Evolutionary conservation across 2,797 vertebrate species (phyloP), one percentile per base, ranked within the genome.

Genomic region (Nannoperca obscura): DNA sequence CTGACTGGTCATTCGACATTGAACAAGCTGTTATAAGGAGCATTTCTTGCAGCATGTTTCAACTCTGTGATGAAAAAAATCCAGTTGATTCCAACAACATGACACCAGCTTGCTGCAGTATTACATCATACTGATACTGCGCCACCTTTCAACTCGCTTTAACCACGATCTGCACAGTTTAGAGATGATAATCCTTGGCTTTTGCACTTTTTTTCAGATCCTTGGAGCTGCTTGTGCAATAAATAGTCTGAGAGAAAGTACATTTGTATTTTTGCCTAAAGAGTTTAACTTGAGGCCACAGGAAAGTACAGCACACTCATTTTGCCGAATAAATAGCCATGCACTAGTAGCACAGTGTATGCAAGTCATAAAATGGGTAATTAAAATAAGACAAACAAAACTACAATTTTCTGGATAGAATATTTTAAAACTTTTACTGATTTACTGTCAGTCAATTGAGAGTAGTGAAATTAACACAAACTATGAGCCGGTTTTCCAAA

Each of bases 61-160:
- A 34, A 17, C 59, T 76, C 50, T 7, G 20, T 71, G 76, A 73
- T 54, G 68, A 58, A 78, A 81, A 74, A 71, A 65, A 62, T 32
- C 32, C 54, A 73, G 63, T 67, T 1, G 27, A 68, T 76, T 71
- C 55, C 53, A 58, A 50, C 52, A 38, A 50, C 70, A 27, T 49
- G 81, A 82, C 77, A 66, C 14, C 61, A 1, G 50, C 74, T 82
- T 87, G 81, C 76, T 80, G 86, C 87, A 74, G 79, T 24, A 57
- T 88, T 91, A 11, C 89, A 84, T 91, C 89, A 88, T 12, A 15
- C 6, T 20, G 50, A 53, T 36, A 9, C 80, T 27, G 86, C 87
- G 58, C 49, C 80, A 32, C 32, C 63, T 86, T 63, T 71, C 68
- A 50, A 13, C 53, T 54, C 4, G 1, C 55, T 74, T 55, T 34